phyloP scores from a whole-genome alignment of 2,113 vertebrate species.

The Trichomycterus rosablanca region DNA sequence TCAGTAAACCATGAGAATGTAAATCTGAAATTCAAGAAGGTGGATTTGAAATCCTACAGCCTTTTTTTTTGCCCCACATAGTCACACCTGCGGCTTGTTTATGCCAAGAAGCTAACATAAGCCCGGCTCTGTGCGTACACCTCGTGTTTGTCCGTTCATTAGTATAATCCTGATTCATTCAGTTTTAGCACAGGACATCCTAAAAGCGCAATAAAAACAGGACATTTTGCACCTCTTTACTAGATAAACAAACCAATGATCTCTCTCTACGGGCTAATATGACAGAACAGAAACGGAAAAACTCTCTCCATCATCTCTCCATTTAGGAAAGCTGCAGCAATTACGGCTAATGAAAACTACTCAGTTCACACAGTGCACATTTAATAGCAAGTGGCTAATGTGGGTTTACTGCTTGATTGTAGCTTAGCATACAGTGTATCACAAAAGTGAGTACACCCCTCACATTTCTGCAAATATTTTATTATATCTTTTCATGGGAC shows the following conservation, averaged over 20 bases:
- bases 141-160: neutral
- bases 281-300: neutral
- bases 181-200: neutral
- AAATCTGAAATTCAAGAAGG: neutral
- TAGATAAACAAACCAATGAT: slow-evolving; percentile 10
- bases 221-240: neutral
- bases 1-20: neutral
- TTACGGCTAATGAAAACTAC: slow-evolving; percentile 18
- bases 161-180: no score
- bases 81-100: neutral
- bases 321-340: slow-evolving; percentile 1
- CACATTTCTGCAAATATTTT: no score
- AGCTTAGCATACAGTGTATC: no score
- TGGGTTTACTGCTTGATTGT: no score
- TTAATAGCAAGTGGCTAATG: slow-evolving; percentile 20
- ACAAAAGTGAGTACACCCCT: no score
- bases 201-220: neutral
- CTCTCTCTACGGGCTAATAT: neutral
- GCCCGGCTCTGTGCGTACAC: neutral
- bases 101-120: neutral
- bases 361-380: slow-evolving; percentile 1
- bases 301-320: neutral
- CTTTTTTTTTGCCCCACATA: neutral
- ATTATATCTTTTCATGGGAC: no score
- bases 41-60: neutral